Evolutionary conservation across 2,797 vertebrate species (phyloP).

Genomic region (Manis crassicaudata): DNA sequence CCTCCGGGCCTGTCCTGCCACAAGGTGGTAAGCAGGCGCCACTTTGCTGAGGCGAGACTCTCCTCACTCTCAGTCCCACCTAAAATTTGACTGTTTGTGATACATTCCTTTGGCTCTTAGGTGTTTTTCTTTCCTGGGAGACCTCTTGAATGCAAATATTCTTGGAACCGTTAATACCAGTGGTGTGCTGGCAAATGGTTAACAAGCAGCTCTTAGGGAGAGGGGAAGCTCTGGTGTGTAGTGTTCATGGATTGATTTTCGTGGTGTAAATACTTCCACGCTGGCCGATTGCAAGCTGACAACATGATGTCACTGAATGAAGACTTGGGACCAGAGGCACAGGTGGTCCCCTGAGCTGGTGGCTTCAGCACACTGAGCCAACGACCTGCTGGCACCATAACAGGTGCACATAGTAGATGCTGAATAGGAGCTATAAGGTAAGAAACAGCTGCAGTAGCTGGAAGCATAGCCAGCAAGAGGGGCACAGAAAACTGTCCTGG

Average conservation of each 20-base stretch:
- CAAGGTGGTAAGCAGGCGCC: background rate
- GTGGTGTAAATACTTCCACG: background rate
- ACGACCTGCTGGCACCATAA: background rate
- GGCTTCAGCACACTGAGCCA: background rate
- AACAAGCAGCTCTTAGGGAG: background rate
- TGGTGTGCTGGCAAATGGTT: background rate
- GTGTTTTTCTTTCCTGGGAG: background rate
- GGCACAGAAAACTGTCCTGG: background rate
- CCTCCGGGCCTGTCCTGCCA: background rate
- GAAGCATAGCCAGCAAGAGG: background rate
- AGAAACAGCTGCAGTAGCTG: background rate
- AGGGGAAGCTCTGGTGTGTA: rapidly evolving
- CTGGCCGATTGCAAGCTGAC: background rate
- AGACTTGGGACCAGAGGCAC: background rate
- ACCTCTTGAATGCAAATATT: background rate
- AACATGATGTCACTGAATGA: background rate
- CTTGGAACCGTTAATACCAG: background rate
- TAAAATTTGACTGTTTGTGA: background rate
- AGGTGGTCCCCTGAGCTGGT: background rate
- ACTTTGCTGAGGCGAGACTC: background rate
- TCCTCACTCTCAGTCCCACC: background rate
- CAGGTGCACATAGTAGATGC: background rate
- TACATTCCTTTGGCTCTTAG: background rate
- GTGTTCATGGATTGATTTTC: background rate
- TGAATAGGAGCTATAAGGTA: background rate